phyloP scores from a whole-genome alignment of 2,113 vertebrate genomes.

The Tautogolabrus adspersus region DNA sequence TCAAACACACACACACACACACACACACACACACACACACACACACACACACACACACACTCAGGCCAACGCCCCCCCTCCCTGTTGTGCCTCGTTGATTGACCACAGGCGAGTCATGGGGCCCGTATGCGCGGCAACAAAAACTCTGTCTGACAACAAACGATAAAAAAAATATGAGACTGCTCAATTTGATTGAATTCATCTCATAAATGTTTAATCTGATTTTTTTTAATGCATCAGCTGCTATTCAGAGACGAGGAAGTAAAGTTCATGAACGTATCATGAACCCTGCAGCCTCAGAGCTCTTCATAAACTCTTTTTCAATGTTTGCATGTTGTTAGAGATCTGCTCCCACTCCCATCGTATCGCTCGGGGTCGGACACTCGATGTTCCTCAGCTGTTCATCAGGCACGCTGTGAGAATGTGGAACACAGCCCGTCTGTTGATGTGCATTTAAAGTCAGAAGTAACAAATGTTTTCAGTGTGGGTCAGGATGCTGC shows the following conservation, averaged over 20 bases:
- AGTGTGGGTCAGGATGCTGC: slow-evolving; percentile 28
- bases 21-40: background rate
- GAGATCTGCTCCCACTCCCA: slow-evolving; percentile 29
- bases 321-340: slow-evolving; percentile 9
- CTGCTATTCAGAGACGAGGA: background rate
- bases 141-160: slow-evolving; percentile 13
- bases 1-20: background rate
- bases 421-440: slow-evolving; percentile 42
- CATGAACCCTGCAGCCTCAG: slow-evolving; percentile 22
- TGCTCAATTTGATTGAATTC: slow-evolving; percentile 36
- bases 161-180: slow-evolving; percentile 2
- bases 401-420: slow-evolving; percentile 33
- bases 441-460: slow-evolving; percentile 47
- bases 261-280: slow-evolving; percentile 47
- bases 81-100: slow-evolving; percentile 38
- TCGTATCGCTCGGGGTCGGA: slow-evolving; percentile 34
- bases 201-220: background rate
- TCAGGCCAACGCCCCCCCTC: slow-evolving; percentile 23
- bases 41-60: slow-evolving; percentile 3
- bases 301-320: background rate
- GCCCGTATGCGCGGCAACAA: slow-evolving; percentile 14
- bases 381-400: slow-evolving; percentile 41
- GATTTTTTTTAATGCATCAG: slow-evolving; percentile 24
- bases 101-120: slow-evolving; percentile 34
- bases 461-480: slow-evolving; percentile 19